These are phyloP conservation scores for Meloidogyne hapla DNA, from an alignment of 1,140 invertebrate species.

Conservation along the genomic window DNA sequence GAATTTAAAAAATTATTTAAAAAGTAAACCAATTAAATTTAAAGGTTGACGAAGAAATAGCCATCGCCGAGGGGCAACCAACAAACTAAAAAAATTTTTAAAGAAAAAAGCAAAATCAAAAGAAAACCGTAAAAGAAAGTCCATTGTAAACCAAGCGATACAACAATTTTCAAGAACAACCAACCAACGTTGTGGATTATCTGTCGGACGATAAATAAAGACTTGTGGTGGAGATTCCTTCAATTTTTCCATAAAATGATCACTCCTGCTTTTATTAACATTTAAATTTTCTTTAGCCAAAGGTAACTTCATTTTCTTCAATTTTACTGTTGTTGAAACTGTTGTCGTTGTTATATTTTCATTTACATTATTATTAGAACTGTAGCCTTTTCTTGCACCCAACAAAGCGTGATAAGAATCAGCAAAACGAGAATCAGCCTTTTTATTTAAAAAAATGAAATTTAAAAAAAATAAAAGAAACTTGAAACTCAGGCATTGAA, in stretches of 20 bases:
- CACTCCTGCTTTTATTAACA: not conserved
- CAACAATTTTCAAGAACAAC: constrained; percentile 64
- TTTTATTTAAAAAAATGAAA: not conserved
- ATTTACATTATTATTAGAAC: constrained; percentile 8
- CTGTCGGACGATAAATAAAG: constrained; percentile 58
- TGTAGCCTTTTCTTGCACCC: constrained; percentile 30
- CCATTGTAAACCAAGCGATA: constrained; percentile 66
- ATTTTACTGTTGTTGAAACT: not conserved
- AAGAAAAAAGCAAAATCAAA: constrained; percentile 13
- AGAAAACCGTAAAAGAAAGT: constrained; percentile 28
- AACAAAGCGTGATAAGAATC: constrained; percentile 52
- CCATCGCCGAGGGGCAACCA: constrained; percentile 64
- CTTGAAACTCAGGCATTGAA: constrained; percentile 63
- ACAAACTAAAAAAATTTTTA: constrained; percentile 40
- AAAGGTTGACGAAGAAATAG: constrained; percentile 67
- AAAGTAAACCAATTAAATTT: constrained; percentile 65
- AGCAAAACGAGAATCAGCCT: constrained; percentile 52
- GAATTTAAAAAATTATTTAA: not conserved
- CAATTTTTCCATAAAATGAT: not conserved
- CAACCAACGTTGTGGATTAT: constrained; percentile 49
- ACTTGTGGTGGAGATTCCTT: not conserved
- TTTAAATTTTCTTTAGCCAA: not conserved
- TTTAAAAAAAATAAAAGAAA: not conserved
- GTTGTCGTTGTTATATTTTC: not conserved
- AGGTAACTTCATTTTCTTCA: not conserved